Conservation (phyloP, 2,888 invertebrate genomes). For the Stenurella melanura region DNA sequence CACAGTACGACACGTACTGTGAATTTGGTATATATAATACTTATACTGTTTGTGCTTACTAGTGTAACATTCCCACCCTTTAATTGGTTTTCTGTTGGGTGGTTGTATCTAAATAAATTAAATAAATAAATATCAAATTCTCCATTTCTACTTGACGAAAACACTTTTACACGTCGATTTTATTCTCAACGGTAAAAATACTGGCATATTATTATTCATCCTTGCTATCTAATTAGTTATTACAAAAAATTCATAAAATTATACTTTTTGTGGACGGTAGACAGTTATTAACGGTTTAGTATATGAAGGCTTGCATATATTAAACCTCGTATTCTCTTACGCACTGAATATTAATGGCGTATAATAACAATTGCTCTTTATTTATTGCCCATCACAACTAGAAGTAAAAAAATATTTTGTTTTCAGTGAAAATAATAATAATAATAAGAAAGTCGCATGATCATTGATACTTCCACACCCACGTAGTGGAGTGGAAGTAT, state of each 20-base stretch:
- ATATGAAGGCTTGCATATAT: not conserved
- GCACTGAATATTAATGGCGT: not conserved
- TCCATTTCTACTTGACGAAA: too few species aligned
- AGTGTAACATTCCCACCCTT: too few species aligned
- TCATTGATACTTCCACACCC: too few species aligned
- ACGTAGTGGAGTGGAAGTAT: not conserved
- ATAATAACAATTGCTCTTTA: slow-evolving; percentile 1
- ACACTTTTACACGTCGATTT: not conserved
- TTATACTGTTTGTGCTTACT: too few species aligned
- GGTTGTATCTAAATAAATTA: too few species aligned
- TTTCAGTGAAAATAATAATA: not conserved
- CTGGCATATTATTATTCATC: not conserved
- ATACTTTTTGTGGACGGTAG: not conserved
- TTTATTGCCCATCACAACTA: not conserved
- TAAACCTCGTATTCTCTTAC: not conserved
- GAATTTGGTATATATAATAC: too few species aligned
- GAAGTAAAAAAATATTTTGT: not conserved
- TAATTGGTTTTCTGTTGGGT: too few species aligned
- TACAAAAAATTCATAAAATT: not conserved
- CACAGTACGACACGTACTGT: too few species aligned
- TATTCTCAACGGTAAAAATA: not conserved
- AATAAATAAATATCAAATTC: too few species aligned
- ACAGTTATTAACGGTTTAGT: slow-evolving; percentile 2
- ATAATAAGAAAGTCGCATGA: too few species aligned
- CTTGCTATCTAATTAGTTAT: not conserved